Evolutionary conservation across 2,113 vertebrate species (phyloP).

Genomic region (Stegostoma tigrinum): DNA sequence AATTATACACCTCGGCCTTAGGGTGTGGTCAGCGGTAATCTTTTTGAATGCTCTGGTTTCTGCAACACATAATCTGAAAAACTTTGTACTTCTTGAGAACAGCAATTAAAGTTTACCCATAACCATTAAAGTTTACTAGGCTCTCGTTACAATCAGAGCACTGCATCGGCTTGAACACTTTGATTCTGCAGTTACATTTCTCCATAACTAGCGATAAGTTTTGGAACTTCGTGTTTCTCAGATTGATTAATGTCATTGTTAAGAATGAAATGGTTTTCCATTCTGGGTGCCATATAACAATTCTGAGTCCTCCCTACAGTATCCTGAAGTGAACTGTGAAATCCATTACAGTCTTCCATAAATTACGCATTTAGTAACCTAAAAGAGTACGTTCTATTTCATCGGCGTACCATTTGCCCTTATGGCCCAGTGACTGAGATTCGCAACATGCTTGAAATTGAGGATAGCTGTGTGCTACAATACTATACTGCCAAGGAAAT

Average conservation of each 20-base stretch:
- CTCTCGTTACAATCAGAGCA: background rate
- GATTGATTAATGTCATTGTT: background rate
- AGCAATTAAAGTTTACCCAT: background rate
- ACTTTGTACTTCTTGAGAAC: slow-evolving; percentile 18
- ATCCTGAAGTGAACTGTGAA: background rate
- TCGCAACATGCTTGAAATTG: background rate
- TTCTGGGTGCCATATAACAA: background rate
- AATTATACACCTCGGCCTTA: background rate
- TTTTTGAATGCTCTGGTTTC: background rate
- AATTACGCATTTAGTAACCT: background rate
- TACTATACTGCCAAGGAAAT: background rate
- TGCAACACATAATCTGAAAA: background rate
- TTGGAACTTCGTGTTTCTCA: background rate
- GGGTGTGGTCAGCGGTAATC: background rate
- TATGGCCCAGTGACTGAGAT: background rate
- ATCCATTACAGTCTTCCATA: background rate
- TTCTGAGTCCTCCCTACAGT: background rate
- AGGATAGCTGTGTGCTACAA: background rate
- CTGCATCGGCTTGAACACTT: background rate
- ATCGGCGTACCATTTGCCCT: background rate
- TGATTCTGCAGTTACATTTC: background rate
- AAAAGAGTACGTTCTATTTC: background rate
- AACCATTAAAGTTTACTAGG: background rate
- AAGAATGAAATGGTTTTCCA: background rate
- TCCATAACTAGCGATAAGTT: background rate